These are phyloP conservation scores for Neuroscelio doddi DNA, from an alignment of 2,888 invertebrate species.

Conservation along the genomic window DNA sequence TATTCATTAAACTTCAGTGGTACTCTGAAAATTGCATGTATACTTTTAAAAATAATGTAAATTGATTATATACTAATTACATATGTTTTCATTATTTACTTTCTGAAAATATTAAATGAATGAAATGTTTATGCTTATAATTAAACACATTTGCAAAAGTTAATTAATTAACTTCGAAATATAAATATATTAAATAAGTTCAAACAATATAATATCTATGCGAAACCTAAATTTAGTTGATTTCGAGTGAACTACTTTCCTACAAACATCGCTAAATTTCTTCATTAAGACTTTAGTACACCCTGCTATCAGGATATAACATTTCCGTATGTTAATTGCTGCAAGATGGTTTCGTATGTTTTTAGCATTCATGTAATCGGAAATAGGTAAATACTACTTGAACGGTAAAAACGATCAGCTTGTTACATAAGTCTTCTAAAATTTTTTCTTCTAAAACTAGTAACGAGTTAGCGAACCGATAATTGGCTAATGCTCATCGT, in stretches of 20 bases:
- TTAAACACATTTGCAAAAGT: no score
- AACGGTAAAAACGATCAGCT: slow-evolving; percentile 36
- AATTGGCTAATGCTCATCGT: slow-evolving; percentile 64
- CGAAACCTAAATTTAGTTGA: no score
- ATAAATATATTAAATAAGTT: no score
- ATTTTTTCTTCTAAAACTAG: slow-evolving; percentile 31
- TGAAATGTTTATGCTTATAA: no score
- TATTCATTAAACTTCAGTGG: no score
- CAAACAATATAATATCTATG: no score
- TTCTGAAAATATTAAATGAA: no score
- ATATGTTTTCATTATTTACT: no score
- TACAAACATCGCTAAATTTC: slow-evolving; percentile 21
- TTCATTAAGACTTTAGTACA: slow-evolving; percentile 35
- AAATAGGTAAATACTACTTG: slow-evolving; percentile 34
- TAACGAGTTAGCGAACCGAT: slow-evolving; percentile 50
- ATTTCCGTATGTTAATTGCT: slow-evolving; percentile 44
- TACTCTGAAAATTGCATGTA: no score
- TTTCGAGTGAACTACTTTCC: slow-evolving; percentile 30
- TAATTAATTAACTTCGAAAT: no score
- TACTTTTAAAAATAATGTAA: no score
- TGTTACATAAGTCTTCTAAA: slow-evolving; percentile 41
- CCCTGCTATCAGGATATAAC: slow-evolving; percentile 39
- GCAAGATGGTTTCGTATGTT: slow-evolving; percentile 37
- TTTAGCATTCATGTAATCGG: slow-evolving; percentile 39
- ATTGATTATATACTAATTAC: no score